phyloP scores from a whole-genome alignment of 2,888 invertebrate species.

The Ametastegia equiseti region DNA sequence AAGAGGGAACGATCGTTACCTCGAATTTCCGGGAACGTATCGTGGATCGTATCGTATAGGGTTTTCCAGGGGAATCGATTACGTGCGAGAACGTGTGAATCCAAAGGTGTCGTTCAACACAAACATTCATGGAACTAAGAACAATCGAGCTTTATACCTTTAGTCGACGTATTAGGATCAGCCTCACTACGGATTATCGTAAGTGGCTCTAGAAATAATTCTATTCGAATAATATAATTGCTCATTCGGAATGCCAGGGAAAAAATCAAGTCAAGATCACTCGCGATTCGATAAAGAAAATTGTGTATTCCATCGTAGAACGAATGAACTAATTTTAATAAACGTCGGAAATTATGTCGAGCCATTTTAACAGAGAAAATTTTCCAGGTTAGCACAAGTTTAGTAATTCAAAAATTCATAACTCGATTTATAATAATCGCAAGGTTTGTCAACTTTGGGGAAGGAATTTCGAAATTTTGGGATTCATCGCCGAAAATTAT shows the following conservation, averaged over 20 bases:
- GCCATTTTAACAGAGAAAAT: neutral
- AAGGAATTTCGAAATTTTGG: neutral
- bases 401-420: neutral
- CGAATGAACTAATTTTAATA: neutral
- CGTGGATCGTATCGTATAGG: constrained; percentile 31
- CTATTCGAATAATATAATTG: no score
- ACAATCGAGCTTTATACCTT: constrained; percentile 4
- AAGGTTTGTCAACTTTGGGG: neutral
- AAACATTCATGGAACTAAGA: constrained; percentile 1
- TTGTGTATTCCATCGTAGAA: neutral
- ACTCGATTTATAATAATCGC: neutral
- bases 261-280: no score
- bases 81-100: constrained; percentile 27
- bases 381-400: neutral
- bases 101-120: constrained; percentile 22
- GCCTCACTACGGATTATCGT: neutral
- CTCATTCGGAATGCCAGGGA: no score
- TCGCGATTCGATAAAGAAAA: neutral
- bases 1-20: constrained; percentile 31
- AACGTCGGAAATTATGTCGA: neutral
- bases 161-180: neutral
- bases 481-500: neutral
- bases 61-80: constrained; percentile 29
- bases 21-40: constrained; percentile 34
- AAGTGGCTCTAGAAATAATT: no score